Percentiles rank a stretch among this genome's conserved stretches.
phyloP scores from a whole-genome alignment of 2,888 invertebrate genomes.

The Agrypnus murinus region DNA sequence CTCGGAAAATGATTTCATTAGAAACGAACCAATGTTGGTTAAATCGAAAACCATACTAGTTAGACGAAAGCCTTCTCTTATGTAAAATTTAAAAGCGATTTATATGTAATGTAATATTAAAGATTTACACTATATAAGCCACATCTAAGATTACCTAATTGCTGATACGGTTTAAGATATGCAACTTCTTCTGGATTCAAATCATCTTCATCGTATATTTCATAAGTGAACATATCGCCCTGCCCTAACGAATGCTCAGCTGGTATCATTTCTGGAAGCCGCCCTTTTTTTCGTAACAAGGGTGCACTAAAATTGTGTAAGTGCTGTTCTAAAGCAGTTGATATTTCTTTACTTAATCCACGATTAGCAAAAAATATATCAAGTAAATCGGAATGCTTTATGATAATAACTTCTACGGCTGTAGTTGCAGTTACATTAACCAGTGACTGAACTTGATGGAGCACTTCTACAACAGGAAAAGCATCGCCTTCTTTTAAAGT shows the following conservation, averaged over 20 bases:
- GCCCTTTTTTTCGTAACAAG: conserved; percentile 44
- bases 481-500: conserved; percentile 49
- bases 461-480: conserved; percentile 49
- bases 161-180: conserved; percentile 37
- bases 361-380: conserved; percentile 39
- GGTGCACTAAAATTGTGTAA: conserved; percentile 33
- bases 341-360: background rate
- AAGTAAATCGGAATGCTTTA: conserved; percentile 40
- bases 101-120: conserved; percentile 10
- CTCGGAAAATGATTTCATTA: no score
- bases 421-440: conserved; percentile 46
- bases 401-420: conserved; percentile 50
- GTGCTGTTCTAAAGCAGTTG: conserved; percentile 35
- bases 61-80: no score
- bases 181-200: conserved; percentile 30
- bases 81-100: no score
- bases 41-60: no score
- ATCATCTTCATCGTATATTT: conserved; percentile 43
- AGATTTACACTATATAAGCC: background rate
- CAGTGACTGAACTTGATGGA: conserved; percentile 47
- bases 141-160: conserved; percentile 39
- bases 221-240: conserved; percentile 48
- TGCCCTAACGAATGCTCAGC: conserved; percentile 44
- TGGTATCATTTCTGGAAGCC: conserved; percentile 46
- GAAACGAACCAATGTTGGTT: no score